Base-by-base conservation (phyloP, 2,888 invertebrate species). In the Atrina japonica region DNA sequence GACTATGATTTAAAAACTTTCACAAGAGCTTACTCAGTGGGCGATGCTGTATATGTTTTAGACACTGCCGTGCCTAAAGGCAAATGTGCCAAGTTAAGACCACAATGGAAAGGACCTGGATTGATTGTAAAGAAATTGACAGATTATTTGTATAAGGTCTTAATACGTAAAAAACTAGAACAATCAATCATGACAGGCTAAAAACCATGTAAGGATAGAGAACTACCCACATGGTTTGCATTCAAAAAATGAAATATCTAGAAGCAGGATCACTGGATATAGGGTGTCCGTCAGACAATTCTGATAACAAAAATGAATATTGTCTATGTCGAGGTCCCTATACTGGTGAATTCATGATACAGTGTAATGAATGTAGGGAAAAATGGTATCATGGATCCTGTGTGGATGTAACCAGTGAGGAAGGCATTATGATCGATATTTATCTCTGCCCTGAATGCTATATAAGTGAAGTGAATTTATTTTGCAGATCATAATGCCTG, bases 31-130 rank as follows among this genome's bases (percentile, higher is more conserved):
- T 66, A 66, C 40, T 14, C 35, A 6, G 35, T 25, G 21, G 66
- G 56, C 23, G 66, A 66, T 45, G 25, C 18, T 1, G 66, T 55
- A 1, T 56, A 65, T 45, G 45, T 55, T 16, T 27, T 47, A 21
- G 60, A 60, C 21, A 60, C 60, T n/a, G 14, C 47, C 7, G 47
- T 45, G 6, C 29, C 29, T n/a, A 47, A 60, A 23, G 60, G 60
- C 11, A 56, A 35, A 25, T 47, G 47, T 18, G 29, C 5, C n/a
- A 60, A 60, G n/a, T 47, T 60, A 29, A 27, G 49, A 16, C 49
- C 60, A 9, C 27, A 25, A 16, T 66, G 66, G 66, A 66, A 66
- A n/a, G 56, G 66, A 30, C 66, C 47, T 2, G 66, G 47, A 16
- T n/a, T 66, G 3, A 35, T 66, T 2, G 9, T 30, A 1, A 29